Base-by-base conservation (phyloP, 2,797 vertebrate genomes). In the Serranus cabrilla region DNA sequence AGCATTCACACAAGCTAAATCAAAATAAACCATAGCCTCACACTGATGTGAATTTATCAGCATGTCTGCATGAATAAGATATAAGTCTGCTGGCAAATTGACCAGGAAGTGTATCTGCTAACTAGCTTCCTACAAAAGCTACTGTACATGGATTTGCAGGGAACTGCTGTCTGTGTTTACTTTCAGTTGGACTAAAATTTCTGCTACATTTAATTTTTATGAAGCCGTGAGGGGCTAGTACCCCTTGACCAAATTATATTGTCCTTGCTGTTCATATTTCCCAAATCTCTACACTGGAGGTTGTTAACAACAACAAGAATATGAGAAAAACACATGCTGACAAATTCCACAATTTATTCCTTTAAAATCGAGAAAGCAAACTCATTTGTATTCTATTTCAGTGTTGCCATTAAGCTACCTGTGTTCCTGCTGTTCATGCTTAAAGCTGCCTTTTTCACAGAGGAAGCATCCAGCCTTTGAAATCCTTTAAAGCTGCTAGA, bases 401-500 rank as follows among this genome's bases (percentile, higher is more conserved):
- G 5, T 42, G 20, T 16, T 14, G 50, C 60, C 21, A n/a, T 55
- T 64, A 51, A 71, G 20, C 56, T 72, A 64, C 71, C 51, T 67
- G 31, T 57, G 37, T 52, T 68, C 13, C 58, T 55, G 40, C 25
- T 63, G 10, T 57, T 73, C 17, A 55, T 23, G 58, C 61, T 74
- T 40, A 25, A 58, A 63, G 43, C 23, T 72, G 74, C 64, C n/a
- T 42, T 42, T 65, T 82, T 74, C 66, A 75, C 50, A 62, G 39
- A 73, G 42, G 31, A 71, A 50, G n/a, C 27, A 63, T 57, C 23
- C 40, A 62, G n/a, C 18, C 54, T 76, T 83, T 78, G 58, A 89
- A 85, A 85, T 63, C 31, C 49, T 60, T 34, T 51, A 21, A 66
- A 77, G 58, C 52, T 85, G 43, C 70, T 70, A 14, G 17, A 75